Conservation (phyloP, 2,797 vertebrate species). For the Rallus crepitans region DNA sequence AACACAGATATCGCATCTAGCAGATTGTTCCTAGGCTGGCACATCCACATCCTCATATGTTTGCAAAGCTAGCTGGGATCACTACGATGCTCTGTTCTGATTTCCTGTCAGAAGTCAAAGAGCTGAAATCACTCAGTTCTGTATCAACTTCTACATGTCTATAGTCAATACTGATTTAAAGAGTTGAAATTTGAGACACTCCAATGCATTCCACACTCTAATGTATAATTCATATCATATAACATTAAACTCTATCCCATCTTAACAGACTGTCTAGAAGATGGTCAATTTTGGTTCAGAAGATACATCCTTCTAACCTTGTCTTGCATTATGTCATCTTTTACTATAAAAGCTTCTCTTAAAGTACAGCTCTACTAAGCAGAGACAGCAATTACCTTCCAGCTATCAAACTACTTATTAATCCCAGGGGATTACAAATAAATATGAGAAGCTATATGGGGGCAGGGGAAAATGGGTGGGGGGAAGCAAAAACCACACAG, state of each 20-base stretch:
- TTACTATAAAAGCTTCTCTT: neutral
- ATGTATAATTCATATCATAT: neutral
- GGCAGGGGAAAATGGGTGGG: rapidly evolving
- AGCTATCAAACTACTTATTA: neutral
- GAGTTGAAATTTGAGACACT: neutral
- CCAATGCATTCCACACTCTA: neutral
- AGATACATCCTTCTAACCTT: neutral
- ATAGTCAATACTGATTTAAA: neutral
- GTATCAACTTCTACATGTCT: neutral
- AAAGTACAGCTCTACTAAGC: neutral
- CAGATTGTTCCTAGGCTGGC: neutral
- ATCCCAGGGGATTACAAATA: neutral
- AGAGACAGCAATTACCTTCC: neutral
- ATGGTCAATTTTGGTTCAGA: neutral
- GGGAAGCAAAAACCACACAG: neutral
- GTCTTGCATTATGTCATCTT: neutral
- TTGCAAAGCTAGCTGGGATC: neutral
- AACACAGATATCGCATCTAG: neutral
- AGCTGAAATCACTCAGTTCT: neutral
- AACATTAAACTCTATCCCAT: neutral
- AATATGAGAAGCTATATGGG: neutral
- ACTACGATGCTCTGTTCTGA: neutral
- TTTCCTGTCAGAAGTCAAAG: neutral
- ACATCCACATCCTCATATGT: rapidly evolving
- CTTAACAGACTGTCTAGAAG: neutral